These are phyloP conservation scores for Ctenopoma multispine DNA, from an alignment of 2,797 vertebrate genomes.

Conservation along the genomic window DNA sequence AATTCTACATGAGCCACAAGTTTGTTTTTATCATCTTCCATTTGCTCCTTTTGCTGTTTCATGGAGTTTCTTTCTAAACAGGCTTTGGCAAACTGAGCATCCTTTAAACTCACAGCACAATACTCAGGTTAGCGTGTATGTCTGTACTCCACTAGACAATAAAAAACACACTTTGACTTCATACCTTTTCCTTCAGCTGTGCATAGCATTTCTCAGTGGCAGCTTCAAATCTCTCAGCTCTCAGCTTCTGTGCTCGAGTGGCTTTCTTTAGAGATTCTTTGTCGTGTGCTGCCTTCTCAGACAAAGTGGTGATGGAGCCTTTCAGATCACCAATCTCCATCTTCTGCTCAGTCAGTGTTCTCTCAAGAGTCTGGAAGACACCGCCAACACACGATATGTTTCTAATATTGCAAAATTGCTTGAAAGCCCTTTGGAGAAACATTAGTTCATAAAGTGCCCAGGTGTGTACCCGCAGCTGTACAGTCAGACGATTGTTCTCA, in stretches of 20 bases:
- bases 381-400: neutral
- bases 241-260: conserved; percentile 83
- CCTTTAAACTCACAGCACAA: conserved; percentile 71
- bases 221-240: conserved; percentile 83
- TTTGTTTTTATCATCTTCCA: conserved; percentile 79
- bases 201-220: conserved; percentile 81
- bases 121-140: neutral
- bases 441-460: neutral
- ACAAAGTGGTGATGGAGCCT: conserved; percentile 71
- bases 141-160: neutral
- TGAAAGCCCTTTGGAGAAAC: neutral
- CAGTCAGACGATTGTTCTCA: conserved; percentile 86
- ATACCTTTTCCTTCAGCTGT: conserved; percentile 86
- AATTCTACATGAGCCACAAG: conserved; percentile 81
- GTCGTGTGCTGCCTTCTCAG: conserved; percentile 78
- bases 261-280: conserved; percentile 87
- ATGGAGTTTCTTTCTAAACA: conserved; percentile 80
- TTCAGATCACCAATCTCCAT: conserved; percentile 79
- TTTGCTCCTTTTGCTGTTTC: conserved; percentile 81
- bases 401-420: neutral
- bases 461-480: conserved; percentile 85
- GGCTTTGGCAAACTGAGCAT: conserved; percentile 82
- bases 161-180: conserved; percentile 5
- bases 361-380: conserved; percentile 83
- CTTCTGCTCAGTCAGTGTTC: conserved; percentile 84